Percentiles rank a stretch among this genome's conserved stretches.
These are phyloP conservation scores for Dynastes hyllus DNA, from an alignment of 2,888 invertebrate genomes.

Conservation along the genomic window DNA sequence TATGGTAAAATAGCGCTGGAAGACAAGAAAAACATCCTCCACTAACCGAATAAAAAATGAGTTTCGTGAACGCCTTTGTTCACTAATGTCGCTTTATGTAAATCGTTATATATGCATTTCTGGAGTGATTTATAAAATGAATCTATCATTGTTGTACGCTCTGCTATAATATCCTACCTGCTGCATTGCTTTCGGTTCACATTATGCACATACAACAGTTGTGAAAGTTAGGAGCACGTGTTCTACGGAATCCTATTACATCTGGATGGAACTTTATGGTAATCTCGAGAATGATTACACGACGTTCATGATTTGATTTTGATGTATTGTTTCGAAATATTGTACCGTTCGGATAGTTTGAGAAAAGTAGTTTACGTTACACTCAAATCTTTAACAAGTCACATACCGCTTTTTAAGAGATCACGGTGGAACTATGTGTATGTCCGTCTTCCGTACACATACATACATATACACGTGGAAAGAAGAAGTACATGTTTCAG, in stretches of 20 bases:
- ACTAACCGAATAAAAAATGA: constrained; percentile 44
- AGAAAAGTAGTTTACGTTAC: constrained; percentile 1
- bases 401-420: constrained; percentile 6
- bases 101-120: constrained; percentile 41
- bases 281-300: constrained; percentile 16
- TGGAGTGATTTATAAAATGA: constrained; percentile 42
- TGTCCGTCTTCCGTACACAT: no score
- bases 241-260: constrained; percentile 30
- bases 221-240: constrained; percentile 33
- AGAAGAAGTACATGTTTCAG: no score
- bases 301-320: constrained; percentile 33
- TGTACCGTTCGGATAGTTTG: constrained; percentile 7
- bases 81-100: constrained; percentile 40
- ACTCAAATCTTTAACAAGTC: not conserved
- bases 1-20: constrained; percentile 2
- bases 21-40: constrained; percentile 23
- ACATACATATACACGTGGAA: no score
- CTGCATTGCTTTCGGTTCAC: constrained; percentile 24
- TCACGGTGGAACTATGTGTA: not conserved
- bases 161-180: constrained; percentile 25
- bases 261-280: constrained; percentile 29
- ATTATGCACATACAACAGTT: constrained; percentile 22
- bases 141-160: constrained; percentile 42
- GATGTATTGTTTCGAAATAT: constrained; percentile 20
- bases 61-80: constrained; percentile 38